Percentiles rank a stretch among this genome's conserved stretches.
Evolutionary conservation across 2,888 invertebrate genomes (phyloP).

Genomic region (Euproctis similis): DNA sequence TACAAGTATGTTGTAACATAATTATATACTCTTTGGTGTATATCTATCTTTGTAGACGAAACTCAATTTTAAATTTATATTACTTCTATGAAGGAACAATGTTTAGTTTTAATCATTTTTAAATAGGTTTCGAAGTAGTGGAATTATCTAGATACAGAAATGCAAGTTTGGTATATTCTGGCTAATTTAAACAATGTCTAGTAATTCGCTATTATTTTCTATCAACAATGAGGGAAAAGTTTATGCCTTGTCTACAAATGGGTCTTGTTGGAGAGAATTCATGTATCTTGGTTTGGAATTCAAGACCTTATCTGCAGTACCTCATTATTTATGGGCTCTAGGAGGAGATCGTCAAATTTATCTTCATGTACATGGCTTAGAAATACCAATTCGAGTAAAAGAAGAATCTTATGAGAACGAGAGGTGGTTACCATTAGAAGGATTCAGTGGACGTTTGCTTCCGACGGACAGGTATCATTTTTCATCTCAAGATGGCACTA

Average conservation of each 20-base stretch:
- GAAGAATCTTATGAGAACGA: conserved; percentile 96
- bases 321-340: conserved; percentile 93
- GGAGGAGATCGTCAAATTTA: conserved; percentile 95
- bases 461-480: conserved; percentile 92
- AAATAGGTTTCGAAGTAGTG: too few species aligned
- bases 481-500: conserved; percentile 88
- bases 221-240: conserved; percentile 93
- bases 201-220: conserved; percentile 85
- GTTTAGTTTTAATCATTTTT: too few species aligned
- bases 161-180: too few species aligned
- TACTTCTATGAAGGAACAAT: too few species aligned
- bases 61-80: too few species aligned
- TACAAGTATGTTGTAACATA: too few species aligned
- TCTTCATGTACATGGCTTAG: conserved; percentile 91
- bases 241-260: conserved; percentile 86
- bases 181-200: conserved; percentile 66
- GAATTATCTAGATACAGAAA: too few species aligned
- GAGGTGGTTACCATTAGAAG: conserved; percentile 93
- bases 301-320: conserved; percentile 89
- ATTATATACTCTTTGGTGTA: too few species aligned
- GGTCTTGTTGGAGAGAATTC: conserved; percentile 90
- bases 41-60: too few species aligned
- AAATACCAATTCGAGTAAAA: conserved; percentile 91
- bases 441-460: conserved; percentile 87
- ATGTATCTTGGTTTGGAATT: conserved; percentile 90